phyloP scores from a whole-genome alignment of 2,888 invertebrate genomes.

The Cactoblastis cactorum region DNA sequence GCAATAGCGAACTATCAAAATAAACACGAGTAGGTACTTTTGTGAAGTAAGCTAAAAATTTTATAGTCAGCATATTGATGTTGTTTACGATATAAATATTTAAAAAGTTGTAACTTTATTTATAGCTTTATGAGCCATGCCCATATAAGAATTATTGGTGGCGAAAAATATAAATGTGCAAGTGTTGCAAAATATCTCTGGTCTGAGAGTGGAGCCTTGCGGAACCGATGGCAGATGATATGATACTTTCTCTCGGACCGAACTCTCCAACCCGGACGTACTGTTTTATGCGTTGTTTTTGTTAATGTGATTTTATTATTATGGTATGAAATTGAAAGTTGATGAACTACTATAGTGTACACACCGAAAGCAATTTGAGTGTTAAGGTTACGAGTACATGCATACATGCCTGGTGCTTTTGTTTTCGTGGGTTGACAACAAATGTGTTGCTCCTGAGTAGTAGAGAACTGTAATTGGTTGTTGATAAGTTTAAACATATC shows the following conservation, averaged over 20 bases:
- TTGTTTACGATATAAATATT: slow-evolving; percentile 15
- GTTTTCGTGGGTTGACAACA: slow-evolving; percentile 15
- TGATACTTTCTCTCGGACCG: slow-evolving; percentile 61
- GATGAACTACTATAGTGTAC: slow-evolving; percentile 49
- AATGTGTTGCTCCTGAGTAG: not conserved
- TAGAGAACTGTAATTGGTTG: too few relatives aligned
- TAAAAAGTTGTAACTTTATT: slow-evolving; percentile 33
- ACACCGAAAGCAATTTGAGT: slow-evolving; percentile 56
- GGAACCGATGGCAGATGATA: slow-evolving; percentile 48
- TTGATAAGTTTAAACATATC: too few relatives aligned
- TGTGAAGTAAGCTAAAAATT: not conserved
- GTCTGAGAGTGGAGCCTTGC: slow-evolving; percentile 30
- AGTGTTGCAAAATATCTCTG: slow-evolving; percentile 50
- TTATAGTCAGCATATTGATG: not conserved
- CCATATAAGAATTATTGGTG: slow-evolving; percentile 30
- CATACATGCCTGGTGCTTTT: slow-evolving; percentile 18
- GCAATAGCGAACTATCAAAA: not conserved
- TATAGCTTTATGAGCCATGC: slow-evolving; percentile 33
- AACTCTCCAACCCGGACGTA: slow-evolving; percentile 58
- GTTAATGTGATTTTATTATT: slow-evolving; percentile 63
- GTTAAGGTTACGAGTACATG: slow-evolving; percentile 20
- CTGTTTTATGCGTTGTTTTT: slow-evolving; percentile 64
- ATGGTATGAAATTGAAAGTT: slow-evolving; percentile 66
- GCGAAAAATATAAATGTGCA: slow-evolving; percentile 45
- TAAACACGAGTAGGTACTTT: not conserved